Percentiles rank a stretch among this genome's conserved stretches.
phyloP scores from a whole-genome alignment of 2,113 vertebrate species.

The Poecile atricapillus region DNA sequence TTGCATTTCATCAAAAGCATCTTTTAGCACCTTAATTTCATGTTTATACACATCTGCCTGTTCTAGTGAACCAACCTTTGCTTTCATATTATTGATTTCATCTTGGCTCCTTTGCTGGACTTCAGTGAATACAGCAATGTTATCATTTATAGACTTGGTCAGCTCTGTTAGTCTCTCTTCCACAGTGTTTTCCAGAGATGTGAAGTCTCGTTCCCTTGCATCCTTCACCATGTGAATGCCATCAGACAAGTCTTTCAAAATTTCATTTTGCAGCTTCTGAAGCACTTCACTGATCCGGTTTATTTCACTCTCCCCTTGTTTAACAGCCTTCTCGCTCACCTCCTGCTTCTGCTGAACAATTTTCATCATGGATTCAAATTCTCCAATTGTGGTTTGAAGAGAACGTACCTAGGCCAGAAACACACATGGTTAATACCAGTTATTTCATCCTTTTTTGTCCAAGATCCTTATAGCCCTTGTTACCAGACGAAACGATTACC shows the following conservation, averaged over 20 bases:
- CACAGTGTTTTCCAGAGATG: slow-evolving; percentile 87
- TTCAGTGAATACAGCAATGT: slow-evolving; percentile 84
- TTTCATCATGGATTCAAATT: slow-evolving; percentile 82
- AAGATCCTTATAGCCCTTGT: neutral
- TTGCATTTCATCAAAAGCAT: slow-evolving; percentile 76
- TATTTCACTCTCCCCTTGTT: slow-evolving; percentile 84
- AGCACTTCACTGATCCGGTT: slow-evolving; percentile 87
- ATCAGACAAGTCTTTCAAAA: slow-evolving; percentile 86
- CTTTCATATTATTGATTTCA: slow-evolving; percentile 83
- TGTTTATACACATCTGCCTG: slow-evolving; percentile 66
- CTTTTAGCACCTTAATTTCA: slow-evolving; percentile 78
- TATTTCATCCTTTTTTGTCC: neutral
- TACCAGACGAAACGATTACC: fast-evolving
- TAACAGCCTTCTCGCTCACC: slow-evolving; percentile 75
- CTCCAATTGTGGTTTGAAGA: slow-evolving; percentile 76
- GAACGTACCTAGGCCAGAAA: slow-evolving; percentile 80
- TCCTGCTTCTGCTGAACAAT: slow-evolving; percentile 83
- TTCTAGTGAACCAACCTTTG: slow-evolving; percentile 76
- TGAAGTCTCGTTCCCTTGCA: slow-evolving; percentile 86
- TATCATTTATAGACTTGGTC: slow-evolving; percentile 88
- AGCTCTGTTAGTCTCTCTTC: slow-evolving; percentile 90
- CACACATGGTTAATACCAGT: neutral
- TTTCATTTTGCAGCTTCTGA: slow-evolving; percentile 91
- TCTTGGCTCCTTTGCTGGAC: slow-evolving; percentile 85
- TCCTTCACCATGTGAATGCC: slow-evolving; percentile 91